Evolutionary conservation across 2,797 vertebrate species (phyloP), one percentile per base, ranked within the genome.

Genomic region (Pipistrellus kuhlii): DNA sequence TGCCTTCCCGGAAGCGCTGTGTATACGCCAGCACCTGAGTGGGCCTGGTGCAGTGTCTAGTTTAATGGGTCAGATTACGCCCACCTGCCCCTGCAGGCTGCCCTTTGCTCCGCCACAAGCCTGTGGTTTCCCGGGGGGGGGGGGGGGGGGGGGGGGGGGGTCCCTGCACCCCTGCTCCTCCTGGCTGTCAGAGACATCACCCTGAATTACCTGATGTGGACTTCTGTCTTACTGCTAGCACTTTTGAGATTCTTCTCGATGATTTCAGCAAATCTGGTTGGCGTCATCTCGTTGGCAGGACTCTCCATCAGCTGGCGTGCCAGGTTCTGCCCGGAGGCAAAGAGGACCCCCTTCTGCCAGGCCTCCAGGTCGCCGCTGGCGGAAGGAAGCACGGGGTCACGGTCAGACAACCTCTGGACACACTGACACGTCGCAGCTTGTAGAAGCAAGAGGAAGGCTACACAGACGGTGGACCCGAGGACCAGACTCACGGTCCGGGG

Each of bases 231-330:
- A 92, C 98, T 97, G 57, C 97, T 97, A 48, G 98, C 98, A 8
- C 96, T 97, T 69, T 88, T 98, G 9, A 99, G 97, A 92, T 98
- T 98, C 97, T 99, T 98, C 96, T 99, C 98, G 82, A 99, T 98
- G 11, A 98, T 98, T 95, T 98, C 97, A 0, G 99, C 99, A 95
- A 99, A 99, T 88, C 97, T 98, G 62, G 98, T 98, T 10, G 99
- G 99, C 11, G 99, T 99, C 93, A 99, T 97, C 83, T 99, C 97
- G 95, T 99, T 99, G 96, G 99, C 99, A 55, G 99, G 99, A 38
- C 98, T 98, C 96, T 99, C 99, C 99, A 99, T 99, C 80, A 99
- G 97, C 14, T 98, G 98, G 27, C 99, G 98, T 41, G 99, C 99
- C 1, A 99, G 96, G 95, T 99, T 99, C 97, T 99, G 99, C 17